Base-by-base conservation (phyloP, 2,888 invertebrate species). In the Geophilus truncorum region DNA sequence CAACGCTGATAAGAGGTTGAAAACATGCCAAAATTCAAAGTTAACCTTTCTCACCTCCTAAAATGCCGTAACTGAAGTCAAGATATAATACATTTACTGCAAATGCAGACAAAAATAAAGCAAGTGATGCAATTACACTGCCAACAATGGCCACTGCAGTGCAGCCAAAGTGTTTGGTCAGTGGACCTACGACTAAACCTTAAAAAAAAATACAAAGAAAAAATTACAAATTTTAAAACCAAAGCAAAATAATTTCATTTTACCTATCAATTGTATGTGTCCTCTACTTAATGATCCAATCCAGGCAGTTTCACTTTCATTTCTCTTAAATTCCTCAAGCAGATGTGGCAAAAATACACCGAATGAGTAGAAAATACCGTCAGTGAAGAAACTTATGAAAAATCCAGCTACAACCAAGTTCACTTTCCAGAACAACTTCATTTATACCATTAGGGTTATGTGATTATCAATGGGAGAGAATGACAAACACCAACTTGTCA, bases 321-420 rank as follows among this genome's bases (percentile, higher is more conserved):
- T 0, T 40, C 0, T 40, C 1, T 78, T 45, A 12, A 78, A 78
- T 21, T 78, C 45, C 0, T 7, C 23, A 1, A 78, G 25, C 28
- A 78, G 12, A 25, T 4, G 2, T 10, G 78, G 78, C 2, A 78
- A 78, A 5, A 78, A 36, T 5, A 78, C 78, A 23, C 45, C 78
- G n/a, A 78, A 78, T 5, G 78, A 40, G 23, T 78, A 78, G 21
- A 78, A 36, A 23, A 78, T 78, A 15, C 78, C 78, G n/a, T 78
- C 78, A 7, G 36, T 28, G 78, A 78, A 0, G 5, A 25, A 36
- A 40, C 45, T 78, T 6, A 45, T 78, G 4, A 78, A 45, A 23
- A 78, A 78, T 18, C 78, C 78, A 40, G 78, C 78, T 23, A 40
- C 15, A 21, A 40, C 40, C 21, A 78, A 62, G 28, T 62, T 62